These are phyloP conservation scores for Magallana ariakensis DNA, from an alignment of 1,140 invertebrate genomes.

Conservation along the genomic window DNA sequence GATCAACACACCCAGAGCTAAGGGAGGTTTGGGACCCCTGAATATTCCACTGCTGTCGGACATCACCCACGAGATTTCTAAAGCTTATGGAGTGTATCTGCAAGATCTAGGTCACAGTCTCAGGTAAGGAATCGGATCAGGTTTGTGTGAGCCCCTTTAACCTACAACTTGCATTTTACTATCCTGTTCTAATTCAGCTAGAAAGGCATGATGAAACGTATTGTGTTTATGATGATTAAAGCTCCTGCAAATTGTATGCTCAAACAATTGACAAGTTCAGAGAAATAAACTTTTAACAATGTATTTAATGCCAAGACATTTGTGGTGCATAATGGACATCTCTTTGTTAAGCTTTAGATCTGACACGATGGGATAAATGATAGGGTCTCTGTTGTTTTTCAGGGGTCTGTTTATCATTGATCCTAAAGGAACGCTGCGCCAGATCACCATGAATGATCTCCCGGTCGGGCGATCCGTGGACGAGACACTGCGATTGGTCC, in stretches of 20 bases:
- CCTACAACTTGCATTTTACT: too few species aligned
- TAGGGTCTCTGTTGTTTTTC: constrained; percentile 45
- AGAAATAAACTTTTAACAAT: too few species aligned
- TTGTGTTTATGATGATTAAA: too few species aligned
- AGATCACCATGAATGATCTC: constrained; percentile 88
- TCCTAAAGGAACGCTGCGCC: constrained; percentile 83
- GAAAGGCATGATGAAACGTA: too few species aligned
- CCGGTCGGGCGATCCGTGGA: constrained; percentile 90
- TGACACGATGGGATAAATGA: background rate
- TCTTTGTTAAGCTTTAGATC: too few species aligned
- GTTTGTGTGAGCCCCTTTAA: too few species aligned
- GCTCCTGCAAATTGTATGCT: too few species aligned
- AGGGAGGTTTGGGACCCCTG: constrained; percentile 92
- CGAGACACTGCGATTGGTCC: constrained; percentile 93
- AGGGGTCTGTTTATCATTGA: constrained; percentile 87
- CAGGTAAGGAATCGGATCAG: constrained; percentile 62
- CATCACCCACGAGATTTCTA: constrained; percentile 93
- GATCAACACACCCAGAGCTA: constrained; percentile 93
- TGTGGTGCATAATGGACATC: too few species aligned
- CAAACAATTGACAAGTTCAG: too few species aligned
- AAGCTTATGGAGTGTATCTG: constrained; percentile 88
- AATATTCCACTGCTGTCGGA: constrained; percentile 95
- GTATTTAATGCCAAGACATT: too few species aligned
- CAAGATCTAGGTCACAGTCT: constrained; percentile 78
- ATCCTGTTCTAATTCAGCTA: too few species aligned